These are phyloP conservation scores for Leptopilina myrica DNA, from an alignment of 2,888 invertebrate species.

Conservation along the genomic window DNA sequence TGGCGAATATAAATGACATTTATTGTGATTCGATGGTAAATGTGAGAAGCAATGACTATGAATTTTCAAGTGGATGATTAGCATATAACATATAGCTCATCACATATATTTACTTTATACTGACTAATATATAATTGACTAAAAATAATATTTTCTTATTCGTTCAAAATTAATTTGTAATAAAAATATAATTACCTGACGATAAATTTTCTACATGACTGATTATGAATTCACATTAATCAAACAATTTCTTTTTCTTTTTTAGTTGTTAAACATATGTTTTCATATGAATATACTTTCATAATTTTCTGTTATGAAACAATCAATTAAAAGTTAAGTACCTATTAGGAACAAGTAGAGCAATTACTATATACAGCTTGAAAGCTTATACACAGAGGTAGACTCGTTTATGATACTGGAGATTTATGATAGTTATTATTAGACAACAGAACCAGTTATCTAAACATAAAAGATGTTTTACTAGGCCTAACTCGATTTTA, in stretches of 20 bases:
- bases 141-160: background rate
- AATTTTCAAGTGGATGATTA: background rate
- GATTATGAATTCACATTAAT: too few species aligned
- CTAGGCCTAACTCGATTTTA: background rate
- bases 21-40: background rate
- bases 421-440: slow-evolving; percentile 28
- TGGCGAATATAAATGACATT: background rate
- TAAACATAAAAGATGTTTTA: slow-evolving; percentile 16
- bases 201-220: too few species aligned
- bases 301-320: slow-evolving; percentile 14
- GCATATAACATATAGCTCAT: background rate
- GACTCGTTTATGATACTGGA: slow-evolving; percentile 18
- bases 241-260: too few species aligned
- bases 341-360: slow-evolving; percentile 24
- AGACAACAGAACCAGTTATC: slow-evolving; percentile 31
- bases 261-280: too few species aligned
- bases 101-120: background rate
- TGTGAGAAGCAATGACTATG: background rate
- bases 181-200: too few species aligned
- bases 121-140: background rate
- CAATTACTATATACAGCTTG: slow-evolving; percentile 20
- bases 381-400: slow-evolving; percentile 10
- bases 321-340: slow-evolving; percentile 14
- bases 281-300: too few species aligned
- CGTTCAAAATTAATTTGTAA: too few species aligned